Conservation (phyloP, 2,113 vertebrate genomes). For the Taxidea taxus region DNA sequence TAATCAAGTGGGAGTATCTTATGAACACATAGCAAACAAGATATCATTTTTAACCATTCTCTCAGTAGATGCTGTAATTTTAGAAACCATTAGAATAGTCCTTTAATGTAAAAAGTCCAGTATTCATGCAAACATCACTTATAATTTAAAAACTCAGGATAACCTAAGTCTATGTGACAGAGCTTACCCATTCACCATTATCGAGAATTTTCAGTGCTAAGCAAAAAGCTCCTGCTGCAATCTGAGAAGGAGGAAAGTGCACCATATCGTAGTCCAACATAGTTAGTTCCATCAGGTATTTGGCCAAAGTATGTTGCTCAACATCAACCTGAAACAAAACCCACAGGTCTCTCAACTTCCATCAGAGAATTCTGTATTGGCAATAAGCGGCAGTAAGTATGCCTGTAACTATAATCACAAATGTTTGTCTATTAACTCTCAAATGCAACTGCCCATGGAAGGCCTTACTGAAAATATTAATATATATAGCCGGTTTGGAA, state of each 20-base stretch:
- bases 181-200: constrained; percentile 87
- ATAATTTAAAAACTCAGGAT: neutral
- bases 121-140: neutral
- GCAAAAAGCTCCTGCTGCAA: constrained; percentile 87
- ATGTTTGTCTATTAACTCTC: neutral
- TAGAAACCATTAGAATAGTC: neutral
- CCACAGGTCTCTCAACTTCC: neutral
- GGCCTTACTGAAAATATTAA: neutral
- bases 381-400: neutral
- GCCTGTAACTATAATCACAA: neutral
- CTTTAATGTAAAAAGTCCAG: neutral
- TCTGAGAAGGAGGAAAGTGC: constrained; percentile 87
- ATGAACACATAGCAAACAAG: neutral
- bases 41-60: neutral
- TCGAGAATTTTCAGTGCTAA: constrained; percentile 87
- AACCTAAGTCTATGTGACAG: neutral
- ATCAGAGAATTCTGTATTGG: neutral
- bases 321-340: constrained; percentile 84
- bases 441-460: neutral
- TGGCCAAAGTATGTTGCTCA: constrained; percentile 87
- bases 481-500: neutral
- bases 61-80: neutral
- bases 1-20: neutral
- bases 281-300: constrained; percentile 91
- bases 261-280: constrained; percentile 91